phyloP scores from a whole-genome alignment of 2,113 vertebrate genomes.

The Thunnus maccoyii region DNA sequence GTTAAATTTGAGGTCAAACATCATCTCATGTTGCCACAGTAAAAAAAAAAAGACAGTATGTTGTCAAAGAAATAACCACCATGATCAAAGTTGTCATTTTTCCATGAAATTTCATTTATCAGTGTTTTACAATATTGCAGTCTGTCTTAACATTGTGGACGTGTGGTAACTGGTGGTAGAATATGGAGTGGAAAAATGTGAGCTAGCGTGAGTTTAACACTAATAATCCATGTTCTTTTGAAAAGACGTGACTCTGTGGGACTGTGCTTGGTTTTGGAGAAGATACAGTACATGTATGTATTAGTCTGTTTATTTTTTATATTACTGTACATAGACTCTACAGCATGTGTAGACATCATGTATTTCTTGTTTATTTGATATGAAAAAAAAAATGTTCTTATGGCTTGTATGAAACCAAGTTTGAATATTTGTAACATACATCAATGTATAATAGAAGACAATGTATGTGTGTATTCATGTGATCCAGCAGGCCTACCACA shows the following conservation, averaged over 20 bases:
- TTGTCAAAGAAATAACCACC: not conserved
- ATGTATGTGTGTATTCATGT: constrained; percentile 60
- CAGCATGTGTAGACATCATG: constrained; percentile 77
- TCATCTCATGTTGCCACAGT: constrained; percentile 11
- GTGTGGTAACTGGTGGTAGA: constrained; percentile 13
- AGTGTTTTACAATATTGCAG: constrained; percentile 23
- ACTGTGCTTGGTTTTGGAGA: constrained; percentile 40
- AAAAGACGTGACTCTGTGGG: constrained; percentile 45
- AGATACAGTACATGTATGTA: constrained; percentile 46
- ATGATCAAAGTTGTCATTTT: not conserved
- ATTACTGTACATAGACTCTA: constrained; percentile 74
- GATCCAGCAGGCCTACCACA: constrained; percentile 57
- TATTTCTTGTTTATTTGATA: constrained; percentile 77
- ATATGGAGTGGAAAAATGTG: not conserved
- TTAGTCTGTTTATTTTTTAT: constrained; percentile 73
- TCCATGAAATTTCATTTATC: not conserved
- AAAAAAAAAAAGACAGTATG: too few species aligned
- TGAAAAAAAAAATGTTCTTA: constrained; percentile 62
- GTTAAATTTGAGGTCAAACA: not conserved
- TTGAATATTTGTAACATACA: constrained; percentile 79
- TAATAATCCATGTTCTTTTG: constrained; percentile 29
- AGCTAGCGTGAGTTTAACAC: constrained; percentile 27
- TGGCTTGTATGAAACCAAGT: constrained; percentile 65
- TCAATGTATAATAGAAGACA: constrained; percentile 63
- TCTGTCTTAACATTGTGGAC: constrained; percentile 16